Evolutionary conservation across 2,113 vertebrate genomes (phyloP), one percentile per base, ranked within the genome.

Genomic region (Poeciliopsis turrubarensis): DNA sequence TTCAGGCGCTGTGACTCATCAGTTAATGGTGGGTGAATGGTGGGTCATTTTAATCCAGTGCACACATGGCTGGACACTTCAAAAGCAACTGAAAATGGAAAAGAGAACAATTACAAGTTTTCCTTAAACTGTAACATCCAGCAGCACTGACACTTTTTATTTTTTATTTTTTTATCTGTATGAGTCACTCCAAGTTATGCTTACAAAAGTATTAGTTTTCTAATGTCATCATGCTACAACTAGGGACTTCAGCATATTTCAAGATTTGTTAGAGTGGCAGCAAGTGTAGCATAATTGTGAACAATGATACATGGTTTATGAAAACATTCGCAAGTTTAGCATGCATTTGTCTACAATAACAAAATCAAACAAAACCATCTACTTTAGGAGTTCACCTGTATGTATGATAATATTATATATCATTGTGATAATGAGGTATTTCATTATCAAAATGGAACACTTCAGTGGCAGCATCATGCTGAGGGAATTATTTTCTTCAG

Each of bases 21-120:
- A 77, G 87, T 87, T 85, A 87, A 84, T 81, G 71, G 77, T 44
- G 68, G 81, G 80, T 73, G 84, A 89, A 84, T 69, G 72, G 69
- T 62, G 68, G 54, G 47, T 72, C 82, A 72, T 78, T 66, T 69
- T 80, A 68, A 74, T 90, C 80, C 83, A 84, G 22, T 7, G 8
- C 51, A 57, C 51, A 25, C 51, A n/a, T n/a, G 17, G 51, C 51
- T 57, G 19, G 51, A 57, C 22, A 11, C 25, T 57, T 22, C 51
- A 57, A n/a, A 57, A 25, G n/a, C 51, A 54, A 54, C 25, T 54
- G 8, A 25, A 54, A 54, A 54, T 22, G 51, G 2, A 25, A 57
- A 54, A 54, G 51, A 57, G 51, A 0, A 47, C 7, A 17, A 5
- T 17, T 47, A 19, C 4, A 47, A 17, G 2, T 57, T 57, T n/a